Evolutionary conservation across 1,140 invertebrate species (phyloP), one percentile per base, ranked within the genome.

Genomic region (Drepana arcuata): DNA sequence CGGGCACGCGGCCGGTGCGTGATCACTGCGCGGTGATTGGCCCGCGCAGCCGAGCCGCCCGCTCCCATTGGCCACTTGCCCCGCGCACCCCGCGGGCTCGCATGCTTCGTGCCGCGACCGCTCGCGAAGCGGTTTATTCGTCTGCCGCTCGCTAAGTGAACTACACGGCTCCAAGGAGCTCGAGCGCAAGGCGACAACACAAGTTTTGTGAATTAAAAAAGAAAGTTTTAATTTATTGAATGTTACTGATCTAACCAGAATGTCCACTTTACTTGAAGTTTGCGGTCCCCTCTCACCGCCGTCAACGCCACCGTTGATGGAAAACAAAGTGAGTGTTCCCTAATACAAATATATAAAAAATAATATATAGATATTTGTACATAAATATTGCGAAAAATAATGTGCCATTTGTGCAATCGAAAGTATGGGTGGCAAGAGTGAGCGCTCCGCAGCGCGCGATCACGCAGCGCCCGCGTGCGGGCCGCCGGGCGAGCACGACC

Each of bases 261-360:
- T 79, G 77, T 69, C 74, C 42, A 75, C 72, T 29, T 32, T 78
- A 14, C 56, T 79, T 37, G 74, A 80, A 63, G 65, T 80, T 63
- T 82, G 82, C 58, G 79, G 72, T 53, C 83, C 79, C 16, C 75
- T 83, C 41, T 83, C 83, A 39, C 83, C 83, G 52, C 83, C 83
- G 24, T 81, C 79, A 37, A 83, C 83, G 48, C 83, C 83, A 31
- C 83, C 83, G 52, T 77, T 83, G 56, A 74, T 77, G 57, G 79
- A 82, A 44, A 56, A 59, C 46, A 81, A 84, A 80, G 79, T 84
- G 64, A 84, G 79, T 80, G 30, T 75, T 49, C 44, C 54, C 40
- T 28, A 43, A 18, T 46, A 47, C 4, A 5, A 21, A 21, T 21
- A 21, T 21, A 21, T 21, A 21, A 5, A 21, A 21, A 21, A 21